These are phyloP conservation scores for Dryobotodes eremita DNA, from an alignment of 2,888 invertebrate genomes.

Conservation along the genomic window DNA sequence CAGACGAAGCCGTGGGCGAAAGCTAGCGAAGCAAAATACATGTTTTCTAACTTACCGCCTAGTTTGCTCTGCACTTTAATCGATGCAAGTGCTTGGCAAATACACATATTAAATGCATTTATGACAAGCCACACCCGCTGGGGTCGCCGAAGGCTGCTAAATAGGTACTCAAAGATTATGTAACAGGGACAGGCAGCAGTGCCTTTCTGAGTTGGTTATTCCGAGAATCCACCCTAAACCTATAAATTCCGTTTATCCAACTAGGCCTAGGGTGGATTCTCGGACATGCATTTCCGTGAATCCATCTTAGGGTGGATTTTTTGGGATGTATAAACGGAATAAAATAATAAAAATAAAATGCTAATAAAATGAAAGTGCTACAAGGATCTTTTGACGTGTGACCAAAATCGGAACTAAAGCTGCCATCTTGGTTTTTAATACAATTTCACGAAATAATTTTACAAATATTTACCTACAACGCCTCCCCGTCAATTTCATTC, in stretches of 20 bases:
- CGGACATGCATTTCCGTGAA: too few relatives aligned
- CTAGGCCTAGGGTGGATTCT: too few relatives aligned
- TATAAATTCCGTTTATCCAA: too few relatives aligned
- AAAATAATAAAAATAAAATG: too few relatives aligned
- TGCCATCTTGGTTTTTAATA: neutral
- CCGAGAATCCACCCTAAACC: too few relatives aligned
- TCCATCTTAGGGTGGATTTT: too few relatives aligned
- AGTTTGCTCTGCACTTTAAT: neutral
- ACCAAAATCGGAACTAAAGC: neutral
- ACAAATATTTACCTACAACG: too few relatives aligned
- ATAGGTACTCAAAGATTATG: neutral
- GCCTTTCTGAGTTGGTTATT: neutral
- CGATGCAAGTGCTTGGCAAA: slow-evolving; percentile 13
- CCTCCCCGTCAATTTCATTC: too few relatives aligned
- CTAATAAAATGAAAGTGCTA: neutral
- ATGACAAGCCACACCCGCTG: slow-evolving; percentile 10
- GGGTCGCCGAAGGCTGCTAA: neutral
- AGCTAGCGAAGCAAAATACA: neutral
- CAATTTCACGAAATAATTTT: too few relatives aligned
- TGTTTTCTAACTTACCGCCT: neutral
- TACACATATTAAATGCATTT: neutral
- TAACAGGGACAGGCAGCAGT: neutral
- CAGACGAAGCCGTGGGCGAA: neutral
- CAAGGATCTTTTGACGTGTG: neutral
- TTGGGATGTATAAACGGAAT: too few relatives aligned